Base-by-base conservation (phyloP, 2,888 invertebrate genomes). In the Drosophila koepferae region DNA sequence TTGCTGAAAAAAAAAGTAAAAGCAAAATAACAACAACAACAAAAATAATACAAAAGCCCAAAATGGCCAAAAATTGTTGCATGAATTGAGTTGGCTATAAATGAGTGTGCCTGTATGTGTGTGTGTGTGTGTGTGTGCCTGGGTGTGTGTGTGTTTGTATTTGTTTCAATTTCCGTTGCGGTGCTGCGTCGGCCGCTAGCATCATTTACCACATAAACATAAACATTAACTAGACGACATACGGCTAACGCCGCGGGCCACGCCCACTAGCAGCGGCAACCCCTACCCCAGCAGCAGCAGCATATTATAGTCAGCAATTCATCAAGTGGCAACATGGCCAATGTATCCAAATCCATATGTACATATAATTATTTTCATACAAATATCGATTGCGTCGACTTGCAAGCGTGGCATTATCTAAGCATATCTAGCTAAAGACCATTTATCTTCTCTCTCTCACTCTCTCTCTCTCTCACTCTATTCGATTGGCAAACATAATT, bases 121-220 rank as follows among this genome's bases (percentile, higher is more conserved):
- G 65, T 55, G 36, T 67, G 43, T 60, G 51, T 54, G 23, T 38
- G 23, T 23, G 23, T 23, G 23, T 23, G 23, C 23, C 23, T 28
- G 28, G 3, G 16, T 68, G 53, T 14, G 18, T 43, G n/a, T 55
- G 40, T n/a, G 40, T 28, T 28, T 61, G 68, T 67, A 31, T 69
- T 44, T 61, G 59, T 65, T 72, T 75, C 71, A 54, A 82, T 71
- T 72, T 87, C 65, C 63, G 46, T 56, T 60, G 51, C 58, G 63
- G 43, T 18, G 55, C 71, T 54, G 40, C 44, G 28, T 36, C 31
- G 16, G 58, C 72, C 34, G 59, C 48, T 66, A 69, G 74, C 86
- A 86, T 78, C 78, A 74, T 88, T 83, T 86, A 74, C 74, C 83
- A 74, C 81, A 86, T 72, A 72, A 74, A 76, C 81, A 86, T 71